phyloP scores from a whole-genome alignment of 2,797 vertebrate genomes.

The Hapalemur alaotrensis region DNA sequence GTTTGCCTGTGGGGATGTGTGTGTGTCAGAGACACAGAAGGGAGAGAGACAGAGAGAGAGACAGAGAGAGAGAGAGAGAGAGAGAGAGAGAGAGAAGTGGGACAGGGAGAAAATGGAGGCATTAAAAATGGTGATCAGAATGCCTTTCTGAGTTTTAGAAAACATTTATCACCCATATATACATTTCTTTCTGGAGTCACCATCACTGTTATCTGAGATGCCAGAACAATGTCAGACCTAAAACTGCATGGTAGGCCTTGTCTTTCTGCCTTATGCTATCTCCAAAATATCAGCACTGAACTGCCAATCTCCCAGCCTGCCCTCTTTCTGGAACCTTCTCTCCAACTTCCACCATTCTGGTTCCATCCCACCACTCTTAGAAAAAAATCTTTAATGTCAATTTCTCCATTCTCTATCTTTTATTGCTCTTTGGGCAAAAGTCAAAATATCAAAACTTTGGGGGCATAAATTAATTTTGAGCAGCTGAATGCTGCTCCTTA shows the following conservation, averaged over 20 bases:
- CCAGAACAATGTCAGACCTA: not conserved
- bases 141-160: not conserved
- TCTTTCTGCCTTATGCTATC: not conserved
- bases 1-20: not conserved
- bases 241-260: not conserved
- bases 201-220: not conserved
- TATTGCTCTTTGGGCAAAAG: not conserved
- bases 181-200: not conserved
- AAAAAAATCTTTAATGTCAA: not conserved
- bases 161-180: not conserved
- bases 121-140: not conserved
- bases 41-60: not conserved
- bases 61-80: not conserved
- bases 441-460: not conserved
- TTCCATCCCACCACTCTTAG: not conserved
- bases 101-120: not conserved
- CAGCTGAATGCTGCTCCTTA: not conserved
- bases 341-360: not conserved
- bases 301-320: not conserved
- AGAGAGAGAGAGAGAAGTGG: not conserved
- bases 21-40: too few relatives aligned
- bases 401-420: not conserved
- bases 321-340: not conserved
- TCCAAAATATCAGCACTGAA: not conserved
- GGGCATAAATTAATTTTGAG: not conserved